Percentiles rank a stretch among this genome's conserved stretches.
phyloP scores from a whole-genome alignment of 2,888 invertebrate species.

The Drosophila pseudotakahashii region DNA sequence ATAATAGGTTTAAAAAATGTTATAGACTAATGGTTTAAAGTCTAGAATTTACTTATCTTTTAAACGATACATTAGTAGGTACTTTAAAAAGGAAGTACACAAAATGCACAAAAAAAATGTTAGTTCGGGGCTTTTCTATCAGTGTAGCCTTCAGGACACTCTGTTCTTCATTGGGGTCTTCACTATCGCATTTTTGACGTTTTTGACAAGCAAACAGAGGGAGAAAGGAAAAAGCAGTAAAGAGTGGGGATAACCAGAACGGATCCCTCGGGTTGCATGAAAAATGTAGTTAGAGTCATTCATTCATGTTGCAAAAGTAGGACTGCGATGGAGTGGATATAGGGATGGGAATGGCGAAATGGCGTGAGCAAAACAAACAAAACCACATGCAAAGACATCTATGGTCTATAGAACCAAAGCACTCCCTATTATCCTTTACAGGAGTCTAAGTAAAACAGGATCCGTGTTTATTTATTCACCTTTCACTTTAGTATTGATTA shows the following conservation, averaged over 20 bases:
- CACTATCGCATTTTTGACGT: conserved; percentile 66
- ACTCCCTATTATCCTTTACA: conserved; percentile 12
- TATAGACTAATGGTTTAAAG: no score
- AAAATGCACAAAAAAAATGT: no score
- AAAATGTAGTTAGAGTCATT: conserved; percentile 69
- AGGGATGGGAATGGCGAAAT: background rate
- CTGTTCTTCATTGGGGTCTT: conserved; percentile 31
- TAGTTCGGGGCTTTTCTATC: background rate
- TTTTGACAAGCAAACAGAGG: conserved; percentile 60
- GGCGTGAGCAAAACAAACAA: conserved; percentile 29
- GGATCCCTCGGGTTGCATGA: conserved; percentile 44
- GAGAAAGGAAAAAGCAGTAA: background rate
- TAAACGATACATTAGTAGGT: no score
- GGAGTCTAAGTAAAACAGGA: background rate
- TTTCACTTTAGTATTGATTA: conserved; percentile 23
- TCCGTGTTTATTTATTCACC: conserved; percentile 12
- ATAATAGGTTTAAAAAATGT: no score
- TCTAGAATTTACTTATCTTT: no score
- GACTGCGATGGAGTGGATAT: conserved; percentile 41
- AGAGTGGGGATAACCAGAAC: conserved; percentile 15
- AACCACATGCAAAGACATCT: conserved; percentile 32
- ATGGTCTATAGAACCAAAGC: conserved; percentile 1
- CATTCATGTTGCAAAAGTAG: conserved; percentile 70
- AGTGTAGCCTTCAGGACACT: conserved; percentile 1
- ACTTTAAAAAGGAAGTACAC: no score